Evolutionary conservation across 92 coral and sea anemone species (phyloP).

Genomic region (Epizoanthus ramosus): DNA sequence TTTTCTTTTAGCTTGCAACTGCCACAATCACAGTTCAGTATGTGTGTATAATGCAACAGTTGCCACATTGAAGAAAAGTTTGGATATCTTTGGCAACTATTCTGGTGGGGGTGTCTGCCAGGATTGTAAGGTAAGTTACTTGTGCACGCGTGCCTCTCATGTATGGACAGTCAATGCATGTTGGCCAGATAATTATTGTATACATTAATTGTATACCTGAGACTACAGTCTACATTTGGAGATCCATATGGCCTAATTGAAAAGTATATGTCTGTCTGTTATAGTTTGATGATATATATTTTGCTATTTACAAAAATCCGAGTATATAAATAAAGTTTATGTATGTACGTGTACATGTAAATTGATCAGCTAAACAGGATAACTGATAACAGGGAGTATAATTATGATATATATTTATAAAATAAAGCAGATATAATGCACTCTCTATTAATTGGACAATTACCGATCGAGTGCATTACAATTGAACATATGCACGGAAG

Average conservation of each 20-base stretch:
- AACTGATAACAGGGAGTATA: too few relatives aligned
- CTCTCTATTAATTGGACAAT: too few relatives aligned
- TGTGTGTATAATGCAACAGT: conserved; percentile 90
- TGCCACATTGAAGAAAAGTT: conserved; percentile 75
- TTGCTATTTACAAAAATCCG: too few relatives aligned
- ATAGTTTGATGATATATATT: too few relatives aligned
- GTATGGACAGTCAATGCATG: not conserved
- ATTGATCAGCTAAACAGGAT: too few relatives aligned
- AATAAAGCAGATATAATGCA: too few relatives aligned
- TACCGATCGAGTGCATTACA: too few relatives aligned
- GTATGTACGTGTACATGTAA: too few relatives aligned
- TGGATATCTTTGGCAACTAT: conserved; percentile 74
- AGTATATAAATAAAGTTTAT: too few relatives aligned
- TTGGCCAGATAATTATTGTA: not conserved
- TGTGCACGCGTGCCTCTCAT: not conserved
- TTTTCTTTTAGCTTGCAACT: conserved; percentile 76
- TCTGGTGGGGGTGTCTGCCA: conserved; percentile 96
- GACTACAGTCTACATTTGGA: not conserved
- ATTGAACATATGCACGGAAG: too few relatives aligned
- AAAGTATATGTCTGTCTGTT: not conserved
- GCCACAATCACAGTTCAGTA: conserved; percentile 85
- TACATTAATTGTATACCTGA: not conserved
- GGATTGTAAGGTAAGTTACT: conserved; percentile 75
- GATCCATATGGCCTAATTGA: not conserved
- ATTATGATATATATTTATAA: too few relatives aligned